Evolutionary conservation across 2,888 invertebrate species (phyloP), one percentile per base, ranked within the genome.

Genomic region (Xestoiulus laeticollis): DNA sequence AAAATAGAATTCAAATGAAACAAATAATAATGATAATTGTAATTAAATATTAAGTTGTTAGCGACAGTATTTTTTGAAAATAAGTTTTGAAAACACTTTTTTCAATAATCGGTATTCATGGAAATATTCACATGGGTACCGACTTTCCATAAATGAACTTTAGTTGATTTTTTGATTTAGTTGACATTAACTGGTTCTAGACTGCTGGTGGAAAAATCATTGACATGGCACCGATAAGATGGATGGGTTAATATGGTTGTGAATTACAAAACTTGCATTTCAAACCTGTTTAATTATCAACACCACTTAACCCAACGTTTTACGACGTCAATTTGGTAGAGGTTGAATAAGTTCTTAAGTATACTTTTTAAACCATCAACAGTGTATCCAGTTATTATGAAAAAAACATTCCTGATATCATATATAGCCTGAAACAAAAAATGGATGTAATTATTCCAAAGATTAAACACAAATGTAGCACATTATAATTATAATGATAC

Each of bases 271-370:
- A n/a, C 14, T n/a, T 59, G 59, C 59, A 59, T 59, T n/a, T 59
- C 6, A 22, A 59, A 59, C 59, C 59, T 22, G 59, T 59, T 59
- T 59, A 59, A 59, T 59, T 59, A 59, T n/a, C 59, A 59, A n/a
- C 59, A 59, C 59, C 59, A 59, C 59, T 59, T 59, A 59, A n/a
- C n/a, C n/a, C n/a, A 59, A 59, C 8, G n/a, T 59, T 59, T 59
- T 59, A 59, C 19, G 59, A 19, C 59, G 3, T 22, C 59, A n/a
- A 59, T 59, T 59, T 59, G 59, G n/a, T 8, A n/a, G 59, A n/a
- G 59, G 1, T 59, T n/a, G 59, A 16, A 59, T n/a, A 19, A 59
- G n/a, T 59, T 59, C 1, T 5, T 6, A 59, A 59, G 16, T 8
- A 59, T 6, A n/a, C n/a, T n/a, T 59, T 59, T 1, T 38, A 38